A percentile compares a stretch with the other conserved stretches of the same genome.
Evolutionary conservation across 2,888 invertebrate genomes (phyloP).

Genomic region (Tromatobia lineatoria): DNA sequence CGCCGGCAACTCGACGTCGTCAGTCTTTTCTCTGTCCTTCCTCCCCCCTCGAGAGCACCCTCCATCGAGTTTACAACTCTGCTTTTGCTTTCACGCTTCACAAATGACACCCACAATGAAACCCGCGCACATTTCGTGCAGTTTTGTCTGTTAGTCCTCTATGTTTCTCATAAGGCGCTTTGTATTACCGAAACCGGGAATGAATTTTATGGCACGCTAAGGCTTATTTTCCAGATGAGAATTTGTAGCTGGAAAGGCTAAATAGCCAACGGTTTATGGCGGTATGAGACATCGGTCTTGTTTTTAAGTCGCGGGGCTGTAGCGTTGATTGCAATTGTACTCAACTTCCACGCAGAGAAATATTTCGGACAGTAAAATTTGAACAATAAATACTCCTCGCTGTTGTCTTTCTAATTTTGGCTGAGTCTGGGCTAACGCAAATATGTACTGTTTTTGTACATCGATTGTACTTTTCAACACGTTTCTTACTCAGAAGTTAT

Average conservation of each 20-base stretch:
- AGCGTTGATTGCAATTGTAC: background rate
- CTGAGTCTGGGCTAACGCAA: too few relatives aligned
- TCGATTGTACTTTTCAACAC: too few relatives aligned
- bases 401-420: too few relatives aligned
- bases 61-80: conserved; percentile 58
- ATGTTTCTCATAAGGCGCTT: too few relatives aligned
- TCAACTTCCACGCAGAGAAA: background rate
- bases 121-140: conserved; percentile 25
- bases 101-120: conserved; percentile 56
- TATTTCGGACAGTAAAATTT: background rate
- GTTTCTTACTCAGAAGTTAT: too few relatives aligned
- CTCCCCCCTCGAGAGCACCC: conserved; percentile 23
- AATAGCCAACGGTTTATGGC: background rate
- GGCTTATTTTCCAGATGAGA: background rate
- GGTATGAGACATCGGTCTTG: background rate
- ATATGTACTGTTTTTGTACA: too few relatives aligned
- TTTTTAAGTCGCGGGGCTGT: background rate
- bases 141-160: too few relatives aligned
- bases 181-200: background rate
- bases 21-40: background rate
- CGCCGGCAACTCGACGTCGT: conserved; percentile 37
- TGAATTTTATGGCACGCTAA: background rate
- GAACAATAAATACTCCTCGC: too few relatives aligned
- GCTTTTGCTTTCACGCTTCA: conserved; percentile 60
- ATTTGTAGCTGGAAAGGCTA: background rate